Percentiles rank a stretch among this genome's conserved stretches.
Evolutionary conservation across 2,888 invertebrate species (phyloP).

Genomic region (Drosophila longiperda): DNA sequence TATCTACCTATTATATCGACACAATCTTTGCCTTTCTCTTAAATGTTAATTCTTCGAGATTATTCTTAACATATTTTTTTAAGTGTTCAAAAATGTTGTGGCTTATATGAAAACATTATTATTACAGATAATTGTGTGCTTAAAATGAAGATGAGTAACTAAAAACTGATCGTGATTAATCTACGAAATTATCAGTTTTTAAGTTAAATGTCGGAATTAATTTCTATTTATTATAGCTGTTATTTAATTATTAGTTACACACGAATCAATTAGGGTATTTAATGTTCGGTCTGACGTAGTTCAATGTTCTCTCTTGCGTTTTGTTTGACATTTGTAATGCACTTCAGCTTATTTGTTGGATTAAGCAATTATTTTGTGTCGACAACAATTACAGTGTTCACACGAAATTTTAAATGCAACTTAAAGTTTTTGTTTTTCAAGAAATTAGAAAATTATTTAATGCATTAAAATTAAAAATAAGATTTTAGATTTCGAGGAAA

Average conservation of each 20-base stretch:
- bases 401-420: not conserved
- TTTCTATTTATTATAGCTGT: not conserved
- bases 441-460: not conserved
- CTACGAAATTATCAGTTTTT: not conserved
- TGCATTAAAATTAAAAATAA: not conserved
- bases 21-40: not conserved
- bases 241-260: not conserved
- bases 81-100: not conserved
- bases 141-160: not conserved
- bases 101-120: not conserved
- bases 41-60: not conserved
- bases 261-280: conserved; percentile 16
- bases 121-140: not conserved
- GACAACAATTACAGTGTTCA: conserved; percentile 9
- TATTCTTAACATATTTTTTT: not conserved
- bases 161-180: conserved; percentile 8
- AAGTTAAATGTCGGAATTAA: not conserved
- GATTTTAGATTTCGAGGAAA: not conserved
- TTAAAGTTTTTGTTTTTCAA: not conserved
- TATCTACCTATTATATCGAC: not conserved
- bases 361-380: conserved; percentile 21
- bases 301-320: conserved; percentile 21
- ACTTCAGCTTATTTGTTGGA: conserved; percentile 20
- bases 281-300: not conserved
- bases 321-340: conserved; percentile 23